Evolutionary conservation across 2,113 vertebrate species (phyloP).

Genomic region (Crotophaga sulcirostris): DNA sequence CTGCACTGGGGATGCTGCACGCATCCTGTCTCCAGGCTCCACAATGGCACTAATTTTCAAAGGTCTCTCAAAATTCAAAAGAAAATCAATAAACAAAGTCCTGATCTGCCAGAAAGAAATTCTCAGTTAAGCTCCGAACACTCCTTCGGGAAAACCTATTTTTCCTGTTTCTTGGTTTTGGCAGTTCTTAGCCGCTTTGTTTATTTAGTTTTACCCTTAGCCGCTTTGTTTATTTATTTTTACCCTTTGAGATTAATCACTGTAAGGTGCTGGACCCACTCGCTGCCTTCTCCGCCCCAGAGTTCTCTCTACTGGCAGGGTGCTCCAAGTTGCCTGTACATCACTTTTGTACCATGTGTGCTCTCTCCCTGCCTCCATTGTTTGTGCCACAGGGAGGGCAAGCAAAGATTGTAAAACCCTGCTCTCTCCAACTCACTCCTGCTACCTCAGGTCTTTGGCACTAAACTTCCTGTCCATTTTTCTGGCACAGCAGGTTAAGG

Average conservation of each 20-base stretch:
- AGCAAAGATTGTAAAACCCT: conserved; percentile 33
- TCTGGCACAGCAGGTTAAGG: conserved; percentile 23
- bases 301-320: background rate
- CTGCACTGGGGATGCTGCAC: background rate
- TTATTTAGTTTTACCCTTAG: conserved; percentile 29
- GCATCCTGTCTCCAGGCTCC: background rate
- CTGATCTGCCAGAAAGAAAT: background rate
- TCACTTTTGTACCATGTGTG: background rate
- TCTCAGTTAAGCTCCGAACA: background rate
- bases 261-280: background rate
- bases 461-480: conserved; percentile 11
- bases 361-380: background rate
- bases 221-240: background rate
- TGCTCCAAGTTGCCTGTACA: background rate
- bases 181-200: background rate
- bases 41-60: accelerated
- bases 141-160: background rate
- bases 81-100: background rate
- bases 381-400: conserved; percentile 1
- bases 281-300: background rate
- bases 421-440: conserved; percentile 41
- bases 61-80: background rate
- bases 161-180: background rate
- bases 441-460: background rate
- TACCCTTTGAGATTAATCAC: background rate